Evolutionary conservation across 2,888 invertebrate genomes (phyloP).

Genomic region (Blera fallax): DNA sequence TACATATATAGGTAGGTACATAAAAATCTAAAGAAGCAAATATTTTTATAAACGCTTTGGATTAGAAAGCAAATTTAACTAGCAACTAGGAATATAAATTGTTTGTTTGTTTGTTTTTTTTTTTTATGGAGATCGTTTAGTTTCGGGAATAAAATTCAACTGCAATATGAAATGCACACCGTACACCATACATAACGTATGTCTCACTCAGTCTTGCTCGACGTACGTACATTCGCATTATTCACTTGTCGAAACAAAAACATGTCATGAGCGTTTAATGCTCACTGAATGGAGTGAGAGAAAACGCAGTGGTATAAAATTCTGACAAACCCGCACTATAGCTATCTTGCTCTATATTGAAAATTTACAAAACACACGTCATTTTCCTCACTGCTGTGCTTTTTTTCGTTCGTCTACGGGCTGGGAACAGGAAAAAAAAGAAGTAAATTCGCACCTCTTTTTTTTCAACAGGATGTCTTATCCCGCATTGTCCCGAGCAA

Average conservation of each 20-base stretch:
- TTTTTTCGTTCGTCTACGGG: constrained; percentile 45
- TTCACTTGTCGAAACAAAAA: constrained; percentile 55
- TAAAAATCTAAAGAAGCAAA: constrained; percentile 8
- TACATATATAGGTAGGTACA: background rate
- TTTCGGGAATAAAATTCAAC: background rate
- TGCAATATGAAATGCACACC: constrained; percentile 43
- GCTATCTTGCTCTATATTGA: constrained; percentile 31
- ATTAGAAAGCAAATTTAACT: constrained; percentile 6
- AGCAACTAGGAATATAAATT: constrained; percentile 18
- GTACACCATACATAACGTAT: background rate
- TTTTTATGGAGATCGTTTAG: constrained; percentile 39
- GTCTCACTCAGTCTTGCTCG: constrained; percentile 25
- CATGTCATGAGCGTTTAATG: constrained; percentile 51
- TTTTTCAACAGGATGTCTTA: constrained; percentile 36
- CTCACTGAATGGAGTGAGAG: constrained; percentile 59
- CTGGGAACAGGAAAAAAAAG: constrained; percentile 30
- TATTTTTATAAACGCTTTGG: constrained; percentile 15
- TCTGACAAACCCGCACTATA: constrained; percentile 43
- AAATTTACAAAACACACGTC: constrained; percentile 72
- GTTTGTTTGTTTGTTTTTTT: background rate
- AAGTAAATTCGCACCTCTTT: constrained; percentile 52
- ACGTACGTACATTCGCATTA: background rate
- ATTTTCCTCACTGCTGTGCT: constrained; percentile 58
- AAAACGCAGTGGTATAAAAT: constrained; percentile 46
- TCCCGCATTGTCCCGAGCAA: constrained; percentile 49